Evolutionary conservation across 1,140 invertebrate genomes (phyloP).

Genomic region (Drosophila grimshawi): DNA sequence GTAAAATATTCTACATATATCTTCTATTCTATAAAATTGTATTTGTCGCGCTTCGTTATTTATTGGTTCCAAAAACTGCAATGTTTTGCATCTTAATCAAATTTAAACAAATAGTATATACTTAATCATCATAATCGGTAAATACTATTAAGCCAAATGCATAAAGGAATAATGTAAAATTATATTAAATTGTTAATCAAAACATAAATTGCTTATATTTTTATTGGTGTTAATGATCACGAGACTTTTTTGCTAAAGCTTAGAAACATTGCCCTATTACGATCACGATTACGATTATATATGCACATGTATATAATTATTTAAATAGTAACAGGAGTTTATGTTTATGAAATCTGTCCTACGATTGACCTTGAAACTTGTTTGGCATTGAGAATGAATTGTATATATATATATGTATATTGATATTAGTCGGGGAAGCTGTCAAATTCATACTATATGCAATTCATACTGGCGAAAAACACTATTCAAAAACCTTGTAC

Average conservation of each 20-base stretch:
- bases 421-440: background rate
- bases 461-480: background rate
- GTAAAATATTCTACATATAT: slow-evolving; percentile 32
- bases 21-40: slow-evolving; percentile 21
- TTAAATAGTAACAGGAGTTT: slow-evolving; percentile 2
- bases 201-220: slow-evolving; percentile 36
- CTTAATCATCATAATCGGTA: slow-evolving; percentile 28
- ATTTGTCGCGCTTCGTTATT: slow-evolving; percentile 48
- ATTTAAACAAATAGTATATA: slow-evolving; percentile 34
- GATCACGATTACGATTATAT: slow-evolving; percentile 16
- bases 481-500: no score
- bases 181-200: slow-evolving; percentile 73
- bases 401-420: no score
- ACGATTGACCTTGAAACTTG: slow-evolving; percentile 35
- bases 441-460: slow-evolving; percentile 24
- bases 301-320: background rate
- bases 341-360: slow-evolving; percentile 30
- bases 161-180: slow-evolving; percentile 47
- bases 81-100: slow-evolving; percentile 37
- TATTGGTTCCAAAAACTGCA: slow-evolving; percentile 35
- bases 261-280: slow-evolving; percentile 10
- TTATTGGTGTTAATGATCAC: slow-evolving; percentile 18
- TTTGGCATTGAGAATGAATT: no score
- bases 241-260: slow-evolving; percentile 14
- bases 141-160: slow-evolving; percentile 40